Percentiles rank a stretch among this genome's conserved stretches.
These are phyloP conservation scores for Temnothorax unifasciatus DNA, from an alignment of 2,888 invertebrate genomes.

Conservation along the genomic window DNA sequence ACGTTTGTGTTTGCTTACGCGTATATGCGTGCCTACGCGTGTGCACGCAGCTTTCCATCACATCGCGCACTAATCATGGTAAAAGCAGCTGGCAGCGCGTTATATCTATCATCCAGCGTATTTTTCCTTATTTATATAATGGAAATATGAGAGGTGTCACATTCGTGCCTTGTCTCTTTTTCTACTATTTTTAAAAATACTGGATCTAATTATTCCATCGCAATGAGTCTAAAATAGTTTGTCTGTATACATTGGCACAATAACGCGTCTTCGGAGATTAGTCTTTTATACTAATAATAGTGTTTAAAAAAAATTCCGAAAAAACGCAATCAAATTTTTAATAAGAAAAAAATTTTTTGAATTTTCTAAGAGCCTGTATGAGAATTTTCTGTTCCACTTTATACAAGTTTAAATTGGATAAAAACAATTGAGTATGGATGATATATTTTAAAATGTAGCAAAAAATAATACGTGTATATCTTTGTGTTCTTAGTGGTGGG, in stretches of 20 bases:
- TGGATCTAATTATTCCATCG: constrained; percentile 62
- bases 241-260: too few species aligned
- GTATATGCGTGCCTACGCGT: constrained; percentile 65
- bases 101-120: constrained; percentile 63
- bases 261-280: not conserved
- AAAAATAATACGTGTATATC: not conserved
- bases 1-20: constrained; percentile 20
- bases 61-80: constrained; percentile 83
- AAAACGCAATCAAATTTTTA: not conserved
- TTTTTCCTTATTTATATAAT: constrained; percentile 80
- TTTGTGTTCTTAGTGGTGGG: not conserved
- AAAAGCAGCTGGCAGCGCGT: constrained; percentile 78
- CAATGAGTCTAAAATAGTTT: not conserved
- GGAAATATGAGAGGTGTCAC: constrained; percentile 81
- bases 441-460: not conserved
- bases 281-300: constrained; percentile 1
- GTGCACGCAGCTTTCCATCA: constrained; percentile 72
- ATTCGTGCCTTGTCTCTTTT: constrained; percentile 67
- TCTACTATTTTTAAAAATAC: constrained; percentile 72
- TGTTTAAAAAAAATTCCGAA: not conserved
- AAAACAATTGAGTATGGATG: not conserved
- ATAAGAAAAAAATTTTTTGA: not conserved
- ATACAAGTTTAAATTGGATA: not conserved
- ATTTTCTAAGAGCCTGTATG: not conserved
- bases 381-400: not conserved